phyloP scores from a whole-genome alignment of 2,888 invertebrate genomes.

The Lacanobia wlatinum region DNA sequence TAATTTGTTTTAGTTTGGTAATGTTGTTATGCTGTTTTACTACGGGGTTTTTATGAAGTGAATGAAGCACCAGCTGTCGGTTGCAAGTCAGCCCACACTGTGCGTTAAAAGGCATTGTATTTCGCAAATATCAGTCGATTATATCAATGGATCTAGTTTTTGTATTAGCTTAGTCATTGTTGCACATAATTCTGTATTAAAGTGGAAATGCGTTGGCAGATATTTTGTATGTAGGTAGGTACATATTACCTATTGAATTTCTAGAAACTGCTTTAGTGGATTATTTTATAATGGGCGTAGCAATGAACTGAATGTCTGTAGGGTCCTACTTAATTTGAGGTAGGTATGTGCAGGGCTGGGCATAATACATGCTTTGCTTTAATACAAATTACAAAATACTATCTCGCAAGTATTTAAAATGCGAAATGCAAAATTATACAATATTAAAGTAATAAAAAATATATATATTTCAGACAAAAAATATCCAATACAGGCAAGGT shows the following conservation, averaged over 20 bases:
- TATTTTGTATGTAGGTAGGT: slow-evolving; percentile 1
- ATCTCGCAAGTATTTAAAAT: no score
- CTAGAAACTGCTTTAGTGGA: not conserved
- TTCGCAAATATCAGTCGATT: slow-evolving; percentile 65
- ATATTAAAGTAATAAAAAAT: no score
- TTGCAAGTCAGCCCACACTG: slow-evolving; percentile 69
- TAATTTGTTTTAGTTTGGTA: slow-evolving; percentile 15
- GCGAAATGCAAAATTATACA: no score
- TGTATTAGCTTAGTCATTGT: slow-evolving; percentile 45
- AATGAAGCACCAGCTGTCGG: slow-evolving; percentile 78
- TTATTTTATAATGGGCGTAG: not conserved
- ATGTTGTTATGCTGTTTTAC: slow-evolving; percentile 43
- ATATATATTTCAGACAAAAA: no score
- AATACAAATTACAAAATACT: no score
- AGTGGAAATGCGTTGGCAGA: slow-evolving; percentile 41
- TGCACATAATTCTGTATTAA: slow-evolving; percentile 38
- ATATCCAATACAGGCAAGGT: no score
- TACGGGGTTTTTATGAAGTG: slow-evolving; percentile 62
- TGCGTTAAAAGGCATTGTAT: slow-evolving; percentile 67
- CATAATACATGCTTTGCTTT: no score
- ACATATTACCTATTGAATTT: not conserved
- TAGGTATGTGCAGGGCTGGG: no score
- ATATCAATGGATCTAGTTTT: slow-evolving; percentile 57
- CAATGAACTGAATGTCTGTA: slow-evolving; percentile 3
- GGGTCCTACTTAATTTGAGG: no score